Conservation (phyloP, 2,888 invertebrate species). For the Iselma pallidipennis region DNA sequence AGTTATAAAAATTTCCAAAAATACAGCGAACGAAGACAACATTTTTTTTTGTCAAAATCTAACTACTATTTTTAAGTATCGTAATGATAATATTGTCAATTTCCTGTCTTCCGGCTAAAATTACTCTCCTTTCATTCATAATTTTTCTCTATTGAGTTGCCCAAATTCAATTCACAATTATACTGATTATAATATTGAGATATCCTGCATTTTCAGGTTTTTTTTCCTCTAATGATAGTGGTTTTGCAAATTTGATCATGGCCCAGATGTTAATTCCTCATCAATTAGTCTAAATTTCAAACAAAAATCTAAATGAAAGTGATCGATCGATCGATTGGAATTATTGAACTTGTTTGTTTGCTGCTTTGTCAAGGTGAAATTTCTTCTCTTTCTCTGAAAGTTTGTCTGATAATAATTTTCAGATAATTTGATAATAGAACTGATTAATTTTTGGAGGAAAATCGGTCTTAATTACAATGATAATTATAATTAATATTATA, state of each 20-base stretch:
- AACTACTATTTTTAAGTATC: neutral
- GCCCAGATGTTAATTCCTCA: neutral
- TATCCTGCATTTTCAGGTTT: neutral
- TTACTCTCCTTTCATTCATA: too few relatives aligned
- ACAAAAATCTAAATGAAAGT: constrained; percentile 2
- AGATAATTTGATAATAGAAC: neutral
- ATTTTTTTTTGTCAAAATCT: neutral
- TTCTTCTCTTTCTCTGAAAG: constrained; percentile 7
- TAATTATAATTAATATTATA: constrained; percentile 19
- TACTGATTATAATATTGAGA: neutral
- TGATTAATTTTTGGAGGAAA: constrained; percentile 10
- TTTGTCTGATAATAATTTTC: neutral
- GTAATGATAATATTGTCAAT: neutral
- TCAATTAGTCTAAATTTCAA: neutral
- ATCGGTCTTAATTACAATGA: constrained; percentile 14
- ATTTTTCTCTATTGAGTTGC: too few relatives aligned
- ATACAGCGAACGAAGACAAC: neutral
- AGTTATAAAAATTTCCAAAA: neutral
- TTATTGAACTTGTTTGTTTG: too few relatives aligned
- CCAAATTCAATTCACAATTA: too few relatives aligned
- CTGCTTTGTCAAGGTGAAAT: constrained; percentile 15
- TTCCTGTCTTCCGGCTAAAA: neutral
- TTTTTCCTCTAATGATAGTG: neutral
- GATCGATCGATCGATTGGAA: constrained; percentile 6
- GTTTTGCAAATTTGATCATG: neutral